Evolutionary conservation across 2,888 invertebrate species (phyloP), one percentile per base, ranked within the genome.

Genomic region (Drosophila borealis): DNA sequence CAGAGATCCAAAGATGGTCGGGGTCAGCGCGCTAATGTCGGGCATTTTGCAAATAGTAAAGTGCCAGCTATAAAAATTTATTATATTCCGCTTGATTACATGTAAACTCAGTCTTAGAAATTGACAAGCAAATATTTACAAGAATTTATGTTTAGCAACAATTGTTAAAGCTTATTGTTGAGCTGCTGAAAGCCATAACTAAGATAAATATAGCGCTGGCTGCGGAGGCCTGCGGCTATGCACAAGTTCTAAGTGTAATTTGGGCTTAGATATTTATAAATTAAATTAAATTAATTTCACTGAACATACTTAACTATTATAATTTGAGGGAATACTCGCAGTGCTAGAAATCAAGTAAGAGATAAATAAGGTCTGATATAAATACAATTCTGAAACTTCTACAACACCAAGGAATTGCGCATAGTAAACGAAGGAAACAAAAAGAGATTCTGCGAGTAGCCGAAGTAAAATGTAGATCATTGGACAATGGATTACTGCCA

Each of bases 81-180:
- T 65, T 74, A 70, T 61, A 74, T 71, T 74, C 45, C 21, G 14
- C 57, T 71, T 57, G 56, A 74, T 74, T 74, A 70, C 17, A 74
- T 9, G 21, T 59, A 10, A 17, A 19, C 21, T n/a, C 17, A 13
- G 19, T 17, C 29, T 29, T 8, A 2, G 29, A 29, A 29, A 2
- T 8, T 8, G 8, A 8, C 17, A 37, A 33, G n/a, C 53, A 53
- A 53, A 41, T n/a, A 29, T 29, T 29, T 29, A 8, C 29, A 9
- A 29, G 17, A 10, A 29, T 36, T 4, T 36, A 3, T 36, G 34
- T 11, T 36, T 11, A 36, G 34, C 11, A 10, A 13, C 11, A 36
- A 36, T 36, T 8, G 5, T 2, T 33, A 33, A 33, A 9, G 5
- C 33, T 33, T 33, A 33, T 5, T 10, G 34, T 10, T n/a, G 6